A percentile compares a stretch with the other conserved stretches of the same genome.
These are phyloP conservation scores for Orchestia grillus DNA, from an alignment of 1,140 invertebrate species.

Conservation along the genomic window DNA sequence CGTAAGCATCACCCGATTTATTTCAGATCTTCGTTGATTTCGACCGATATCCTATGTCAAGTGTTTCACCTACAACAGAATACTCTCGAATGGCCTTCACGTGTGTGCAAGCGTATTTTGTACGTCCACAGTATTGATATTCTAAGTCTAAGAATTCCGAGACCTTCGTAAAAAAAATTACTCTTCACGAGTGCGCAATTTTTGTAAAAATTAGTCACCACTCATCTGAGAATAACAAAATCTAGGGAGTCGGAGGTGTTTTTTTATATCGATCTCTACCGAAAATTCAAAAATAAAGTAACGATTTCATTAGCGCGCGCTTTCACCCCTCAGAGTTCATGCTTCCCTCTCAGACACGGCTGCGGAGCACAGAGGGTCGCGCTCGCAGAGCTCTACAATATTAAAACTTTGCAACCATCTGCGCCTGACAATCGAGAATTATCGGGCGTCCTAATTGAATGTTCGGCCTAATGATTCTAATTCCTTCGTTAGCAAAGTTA, in stretches of 20 bases:
- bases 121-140: background rate
- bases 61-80: too few relatives aligned
- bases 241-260: background rate
- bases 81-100: too few relatives aligned
- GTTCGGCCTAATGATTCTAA: conserved; percentile 51
- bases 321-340: background rate
- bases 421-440: conserved; percentile 53
- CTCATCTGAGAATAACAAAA: background rate
- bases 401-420: conserved; percentile 44
- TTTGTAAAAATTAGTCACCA: background rate
- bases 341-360: background rate
- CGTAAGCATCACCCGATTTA: too few relatives aligned
- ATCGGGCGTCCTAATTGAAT: conserved; percentile 49
- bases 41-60: too few relatives aligned
- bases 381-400: background rate
- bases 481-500: conserved; percentile 45
- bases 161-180: background rate
- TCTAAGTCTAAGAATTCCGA: background rate
- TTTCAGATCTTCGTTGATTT: too few relatives aligned
- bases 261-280: background rate
- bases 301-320: background rate
- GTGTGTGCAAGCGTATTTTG: background rate
- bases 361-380: background rate
- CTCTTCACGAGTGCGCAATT: background rate
- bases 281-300: background rate